Conservation (phyloP, 2,797 vertebrate genomes). For the Lateolabrax maculatus region DNA sequence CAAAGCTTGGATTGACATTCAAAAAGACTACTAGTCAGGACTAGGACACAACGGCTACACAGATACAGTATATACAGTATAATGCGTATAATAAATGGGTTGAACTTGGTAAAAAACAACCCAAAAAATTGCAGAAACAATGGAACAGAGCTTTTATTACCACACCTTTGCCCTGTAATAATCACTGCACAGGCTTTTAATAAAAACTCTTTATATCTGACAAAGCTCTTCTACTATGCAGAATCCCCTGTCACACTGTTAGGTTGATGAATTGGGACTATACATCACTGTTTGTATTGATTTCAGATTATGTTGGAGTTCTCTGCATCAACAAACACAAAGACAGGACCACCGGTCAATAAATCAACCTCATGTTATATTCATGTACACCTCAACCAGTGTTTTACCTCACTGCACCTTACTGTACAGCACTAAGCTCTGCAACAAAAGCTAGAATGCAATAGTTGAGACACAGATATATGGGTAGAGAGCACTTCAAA, state of each 20-base stretch:
- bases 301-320: slow-evolving; percentile 67
- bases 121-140: not conserved
- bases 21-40: not conserved
- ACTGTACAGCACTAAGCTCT: not conserved
- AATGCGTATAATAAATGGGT: not conserved
- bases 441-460: not conserved
- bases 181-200: slow-evolving; percentile 24
- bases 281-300: slow-evolving; percentile 64
- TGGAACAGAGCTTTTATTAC: not conserved
- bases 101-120: not conserved
- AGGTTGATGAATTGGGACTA: slow-evolving; percentile 56
- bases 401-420: slow-evolving; percentile 60
- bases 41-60: not conserved
- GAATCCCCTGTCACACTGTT: slow-evolving; percentile 11
- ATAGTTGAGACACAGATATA: not conserved
- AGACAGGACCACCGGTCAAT: slow-evolving; percentile 65
- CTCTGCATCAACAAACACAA: slow-evolving; percentile 71
- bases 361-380: slow-evolving; percentile 79
- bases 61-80: not conserved
- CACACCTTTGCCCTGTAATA: not conserved
- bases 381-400: slow-evolving; percentile 67
- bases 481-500: not conserved
- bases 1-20: slow-evolving; percentile 53
- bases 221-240: slow-evolving; percentile 14
- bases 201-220: slow-evolving; percentile 13